Evolutionary conservation across 2,797 vertebrate species (phyloP), one percentile per base, ranked within the genome.

Genomic region (Scleropages formosus): DNA sequence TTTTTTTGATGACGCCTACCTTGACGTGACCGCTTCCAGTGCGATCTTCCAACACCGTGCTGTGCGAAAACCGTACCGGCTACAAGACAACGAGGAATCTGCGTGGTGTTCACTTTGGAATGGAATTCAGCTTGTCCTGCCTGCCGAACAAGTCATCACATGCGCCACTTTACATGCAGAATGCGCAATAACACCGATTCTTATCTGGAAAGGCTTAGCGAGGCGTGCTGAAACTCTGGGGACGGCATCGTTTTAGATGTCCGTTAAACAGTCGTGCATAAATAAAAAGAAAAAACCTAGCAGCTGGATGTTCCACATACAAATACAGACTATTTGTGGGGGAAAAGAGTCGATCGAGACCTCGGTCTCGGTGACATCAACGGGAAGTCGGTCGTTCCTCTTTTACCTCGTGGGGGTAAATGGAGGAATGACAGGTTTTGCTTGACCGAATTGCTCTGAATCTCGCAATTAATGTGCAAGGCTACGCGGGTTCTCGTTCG

Each of bases 321-420:
- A 39, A 6, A 39, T 6, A 6, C 31, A 39, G 31, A 39, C 31
- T 39, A 31, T 6, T 39, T 39, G 2, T 39, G 31, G 31, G 6
- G 31, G 31, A 31, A 6, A 31, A 31, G 31, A 31, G 2, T 2
- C 31, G 39, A 31, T 6, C 39, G 31, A 39, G 6, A 39, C 39
- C 31, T 6, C 31, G 39, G 31, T 39, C 2, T 39, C 65, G 15
- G 65, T n/a, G 12, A 10, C 39, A 9, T 46, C 12, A 46, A 68
- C 39, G 68, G 65, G 65, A 68, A 68, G 39, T n/a, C 1, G 8
- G 44, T 39, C 13, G 16, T 68, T 68, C 65, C 65, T 39, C 39
- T 68, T 49, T 68, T 7, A n/a, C 31, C 64, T 47, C 8, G 0
- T 2, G 2, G 31, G 31, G 6, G 31, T 39, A 39, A 39, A 39